Evolutionary conservation across 2,113 vertebrate genomes (phyloP).

Genomic region (Pristiophorus japonicus): DNA sequence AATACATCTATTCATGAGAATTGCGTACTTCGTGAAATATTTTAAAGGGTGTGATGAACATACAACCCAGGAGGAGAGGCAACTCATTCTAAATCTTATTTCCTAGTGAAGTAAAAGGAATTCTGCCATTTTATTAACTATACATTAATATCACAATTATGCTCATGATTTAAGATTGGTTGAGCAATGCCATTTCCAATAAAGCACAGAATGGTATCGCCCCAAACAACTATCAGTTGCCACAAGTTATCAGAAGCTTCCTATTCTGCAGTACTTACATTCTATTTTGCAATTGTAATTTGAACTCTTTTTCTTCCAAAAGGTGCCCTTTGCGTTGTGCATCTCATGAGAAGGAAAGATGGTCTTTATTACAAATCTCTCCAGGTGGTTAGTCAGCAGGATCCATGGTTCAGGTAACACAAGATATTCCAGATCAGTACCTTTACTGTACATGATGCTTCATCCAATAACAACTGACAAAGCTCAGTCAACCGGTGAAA

Average conservation of each 20-base stretch:
- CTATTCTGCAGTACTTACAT: not conserved
- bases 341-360: not conserved
- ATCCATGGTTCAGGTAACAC: not conserved
- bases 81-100: too few species aligned
- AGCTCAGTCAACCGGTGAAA: not conserved
- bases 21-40: not conserved
- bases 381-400: not conserved
- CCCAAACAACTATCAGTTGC: not conserved
- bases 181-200: not conserved
- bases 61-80: not conserved
- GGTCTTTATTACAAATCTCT: not conserved
- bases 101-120: too few species aligned
- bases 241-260: not conserved
- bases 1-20: not conserved
- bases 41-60: not conserved
- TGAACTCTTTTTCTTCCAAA: not conserved
- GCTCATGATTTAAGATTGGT: not conserved
- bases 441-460: not conserved
- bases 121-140: not conserved
- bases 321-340: not conserved
- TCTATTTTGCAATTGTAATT: not conserved
- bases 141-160: not conserved
- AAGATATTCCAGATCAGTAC: too few species aligned
- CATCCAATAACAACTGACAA: slow-evolving; percentile 27
- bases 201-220: not conserved